These are phyloP conservation scores for Sciurus vulgaris DNA, from an alignment of 2,797 vertebrate species.

Conservation along the genomic window DNA sequence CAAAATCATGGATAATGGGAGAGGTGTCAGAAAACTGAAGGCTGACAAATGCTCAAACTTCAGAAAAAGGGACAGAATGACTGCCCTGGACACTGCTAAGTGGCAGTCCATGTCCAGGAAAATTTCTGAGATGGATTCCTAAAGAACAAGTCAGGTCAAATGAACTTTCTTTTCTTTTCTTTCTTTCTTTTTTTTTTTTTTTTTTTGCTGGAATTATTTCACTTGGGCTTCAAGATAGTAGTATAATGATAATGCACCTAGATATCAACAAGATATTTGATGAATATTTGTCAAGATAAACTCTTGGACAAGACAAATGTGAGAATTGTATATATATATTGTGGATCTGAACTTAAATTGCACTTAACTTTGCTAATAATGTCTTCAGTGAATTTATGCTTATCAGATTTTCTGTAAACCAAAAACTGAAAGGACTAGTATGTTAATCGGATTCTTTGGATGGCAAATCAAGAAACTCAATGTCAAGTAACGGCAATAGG, in stretches of 20 bases:
- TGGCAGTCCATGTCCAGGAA: background rate
- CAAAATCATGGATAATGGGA: background rate
- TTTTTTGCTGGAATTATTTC: background rate
- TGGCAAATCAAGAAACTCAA: background rate
- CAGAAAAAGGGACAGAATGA: background rate
- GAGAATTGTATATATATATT: background rate
- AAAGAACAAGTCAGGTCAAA: background rate
- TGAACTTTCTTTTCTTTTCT: conserved; percentile 28
- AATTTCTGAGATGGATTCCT: background rate
- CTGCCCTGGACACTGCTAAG: too few species aligned
- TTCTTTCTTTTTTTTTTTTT: conserved; percentile 47
- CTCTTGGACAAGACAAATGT: background rate
- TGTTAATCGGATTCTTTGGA: conserved; percentile 22
- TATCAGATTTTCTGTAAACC: background rate
- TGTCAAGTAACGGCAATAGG: conserved; percentile 20
- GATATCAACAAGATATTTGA: conserved; percentile 30
- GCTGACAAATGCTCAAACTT: background rate
- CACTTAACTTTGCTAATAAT: conserved; percentile 41
- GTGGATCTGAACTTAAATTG: background rate
- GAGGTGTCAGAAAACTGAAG: background rate
- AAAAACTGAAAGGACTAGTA: background rate
- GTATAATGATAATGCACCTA: background rate
- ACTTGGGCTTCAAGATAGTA: background rate
- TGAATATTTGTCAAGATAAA: conserved; percentile 43
- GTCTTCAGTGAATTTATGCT: background rate